phyloP scores from a whole-genome alignment of 2,888 invertebrate genomes.

The Autographa pulchrina region DNA sequence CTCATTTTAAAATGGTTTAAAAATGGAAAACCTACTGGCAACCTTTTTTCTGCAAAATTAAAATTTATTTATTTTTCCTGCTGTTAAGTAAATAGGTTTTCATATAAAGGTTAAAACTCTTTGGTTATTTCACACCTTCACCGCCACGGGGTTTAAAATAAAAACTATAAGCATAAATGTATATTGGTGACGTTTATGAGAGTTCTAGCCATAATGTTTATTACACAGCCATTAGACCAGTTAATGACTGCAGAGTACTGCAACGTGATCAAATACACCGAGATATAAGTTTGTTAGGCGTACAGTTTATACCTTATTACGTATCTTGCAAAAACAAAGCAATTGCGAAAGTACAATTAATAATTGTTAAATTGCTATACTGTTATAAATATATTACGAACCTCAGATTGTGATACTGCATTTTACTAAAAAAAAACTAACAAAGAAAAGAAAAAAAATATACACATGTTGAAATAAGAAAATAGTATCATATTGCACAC shows the following conservation, averaged over 20 bases:
- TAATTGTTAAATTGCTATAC: no score
- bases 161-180: conserved; percentile 32
- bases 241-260: conserved; percentile 37
- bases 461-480: no score
- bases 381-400: no score
- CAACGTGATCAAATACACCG: conserved; percentile 11
- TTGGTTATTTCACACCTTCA: not conserved
- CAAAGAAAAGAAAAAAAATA: no score
- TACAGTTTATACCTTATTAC: not conserved
- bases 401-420: no score
- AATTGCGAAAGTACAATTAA: no score
- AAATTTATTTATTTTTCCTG: not conserved
- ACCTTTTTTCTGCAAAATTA: not conserved
- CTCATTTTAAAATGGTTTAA: not conserved
- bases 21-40: not conserved
- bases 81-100: not conserved
- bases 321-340: not conserved
- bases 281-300: not conserved
- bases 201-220: conserved; percentile 36
- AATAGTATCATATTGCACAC: no score
- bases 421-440: no score
- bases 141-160: conserved; percentile 31
- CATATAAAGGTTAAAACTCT: not conserved
- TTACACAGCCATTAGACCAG: conserved; percentile 39
- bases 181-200: conserved; percentile 38